Evolutionary conservation across 23 tunicate species (phyloP).

Genomic region (Diplosoma virens): DNA sequence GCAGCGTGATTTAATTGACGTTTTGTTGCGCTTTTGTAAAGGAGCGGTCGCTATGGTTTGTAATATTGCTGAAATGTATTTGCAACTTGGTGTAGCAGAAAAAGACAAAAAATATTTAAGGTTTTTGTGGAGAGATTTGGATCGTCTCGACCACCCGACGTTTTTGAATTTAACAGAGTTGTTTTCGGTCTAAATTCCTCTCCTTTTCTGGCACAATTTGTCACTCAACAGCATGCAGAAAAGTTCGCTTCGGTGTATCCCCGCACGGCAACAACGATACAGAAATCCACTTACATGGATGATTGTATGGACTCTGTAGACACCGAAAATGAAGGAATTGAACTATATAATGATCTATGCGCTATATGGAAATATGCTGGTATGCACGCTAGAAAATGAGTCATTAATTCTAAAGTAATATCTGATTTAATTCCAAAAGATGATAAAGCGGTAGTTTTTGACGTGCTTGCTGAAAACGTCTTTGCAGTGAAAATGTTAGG

Average conservation of each 20-base stretch:
- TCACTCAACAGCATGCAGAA: background rate
- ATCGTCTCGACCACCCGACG: constrained; percentile 4
- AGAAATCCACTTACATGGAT: constrained; percentile 8
- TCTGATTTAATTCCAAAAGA: background rate
- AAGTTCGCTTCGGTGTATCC: background rate
- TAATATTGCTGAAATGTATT: constrained; percentile 8
- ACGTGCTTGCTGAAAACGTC: background rate
- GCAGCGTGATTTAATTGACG: background rate
- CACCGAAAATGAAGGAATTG: background rate
- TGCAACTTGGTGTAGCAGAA: background rate
- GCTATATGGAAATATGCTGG: background rate
- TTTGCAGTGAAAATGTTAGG: constrained; percentile 1
- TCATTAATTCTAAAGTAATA: background rate
- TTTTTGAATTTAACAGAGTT: background rate
- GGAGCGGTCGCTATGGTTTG: background rate
- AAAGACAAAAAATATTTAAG: background rate
- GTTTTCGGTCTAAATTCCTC: constrained; percentile 2
- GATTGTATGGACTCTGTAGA: constrained; percentile 8
- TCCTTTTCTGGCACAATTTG: constrained; percentile 12
- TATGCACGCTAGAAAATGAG: constrained; percentile 16
- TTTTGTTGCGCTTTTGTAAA: background rate
- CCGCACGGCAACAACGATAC: background rate
- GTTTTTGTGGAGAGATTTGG: background rate
- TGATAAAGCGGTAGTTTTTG: background rate
- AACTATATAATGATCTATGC: background rate